Base-by-base conservation (phyloP, 1,140 invertebrate genomes). In the Trichoplusia ni region DNA sequence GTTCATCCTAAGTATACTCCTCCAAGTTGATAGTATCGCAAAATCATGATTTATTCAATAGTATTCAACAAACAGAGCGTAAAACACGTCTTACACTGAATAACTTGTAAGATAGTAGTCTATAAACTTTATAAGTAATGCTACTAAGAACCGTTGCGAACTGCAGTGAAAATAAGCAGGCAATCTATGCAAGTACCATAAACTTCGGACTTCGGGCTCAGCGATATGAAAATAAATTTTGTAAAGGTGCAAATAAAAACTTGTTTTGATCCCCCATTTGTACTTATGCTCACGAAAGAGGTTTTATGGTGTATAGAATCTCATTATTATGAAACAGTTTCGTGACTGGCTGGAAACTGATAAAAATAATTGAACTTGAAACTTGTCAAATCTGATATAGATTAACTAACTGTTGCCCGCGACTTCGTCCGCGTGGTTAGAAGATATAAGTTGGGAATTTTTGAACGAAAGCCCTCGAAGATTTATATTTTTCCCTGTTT, bases 71-170 rank as follows among this genome's bases (percentile, higher is more conserved):
- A 47, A 29, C 13, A 29, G 4, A 31, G 7, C 44, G 25, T 47
- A 27, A 4, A 47, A 47, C 44, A 47, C 25, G 25, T 13, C 25
- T 46, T 9, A 13, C 9, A 29, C 14, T 16, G 23, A 4, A 47
- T 31, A 47, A 47, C 44, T 16, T 29, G 44, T 29, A 47, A 29
- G 23, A 47, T 47, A 29, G n/a, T n/a, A n/a, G 27, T 29, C 44
- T 29, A 29, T 47, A 14, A 47, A 47, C 25, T 47, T 47, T 47
- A 29, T 47, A 47, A 47, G 44, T 47, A 47, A 47, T 47, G 27
- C 25, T 31, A 14, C 44, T 47, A 29, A 47, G 44, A 18, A 47
- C 4, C 8, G 42, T n/a, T 4, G 25, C 18, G 23, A 47, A 47
- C 44, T 27, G 25, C 25, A 14, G 44, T 16, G 44, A 47, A 47